These are phyloP conservation scores for Phrynocephalus vlangalii DNA, from an alignment of 2,797 vertebrate species.

Conservation along the genomic window DNA sequence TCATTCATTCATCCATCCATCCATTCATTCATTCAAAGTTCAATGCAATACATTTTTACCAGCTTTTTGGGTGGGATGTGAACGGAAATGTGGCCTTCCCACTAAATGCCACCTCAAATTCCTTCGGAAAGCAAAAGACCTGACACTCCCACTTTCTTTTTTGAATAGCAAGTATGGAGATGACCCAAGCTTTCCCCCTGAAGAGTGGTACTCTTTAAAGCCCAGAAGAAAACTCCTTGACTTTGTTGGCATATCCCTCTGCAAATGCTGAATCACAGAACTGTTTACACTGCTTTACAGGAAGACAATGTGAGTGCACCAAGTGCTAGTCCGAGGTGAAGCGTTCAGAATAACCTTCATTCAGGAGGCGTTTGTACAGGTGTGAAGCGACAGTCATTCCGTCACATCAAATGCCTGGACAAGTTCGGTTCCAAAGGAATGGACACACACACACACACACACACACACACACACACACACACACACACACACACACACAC, in stretches of 20 bases:
- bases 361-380: constrained; percentile 54
- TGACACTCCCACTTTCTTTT: background rate
- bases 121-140: background rate
- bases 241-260: background rate
- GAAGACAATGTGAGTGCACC: constrained; percentile 27
- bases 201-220: background rate
- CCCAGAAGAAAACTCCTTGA: background rate
- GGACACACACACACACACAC: background rate
- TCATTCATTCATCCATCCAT: no score
- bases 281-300: constrained; percentile 46
- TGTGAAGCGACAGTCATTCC: constrained; percentile 43
- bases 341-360: constrained; percentile 32
- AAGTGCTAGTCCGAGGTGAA: constrained; percentile 27
- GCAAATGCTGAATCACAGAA: constrained; percentile 24
- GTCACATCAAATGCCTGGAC: constrained; percentile 35
- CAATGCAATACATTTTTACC: no score
- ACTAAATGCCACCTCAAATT: background rate
- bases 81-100: background rate
- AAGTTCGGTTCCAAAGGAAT: background rate
- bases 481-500: no score
- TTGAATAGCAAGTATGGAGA: background rate
- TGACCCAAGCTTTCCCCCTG: background rate
- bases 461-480: no score
- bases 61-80: no score
- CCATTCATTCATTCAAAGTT: no score